Conservation (phyloP, 2,888 invertebrate species). For the Meteorus cinctellus region DNA sequence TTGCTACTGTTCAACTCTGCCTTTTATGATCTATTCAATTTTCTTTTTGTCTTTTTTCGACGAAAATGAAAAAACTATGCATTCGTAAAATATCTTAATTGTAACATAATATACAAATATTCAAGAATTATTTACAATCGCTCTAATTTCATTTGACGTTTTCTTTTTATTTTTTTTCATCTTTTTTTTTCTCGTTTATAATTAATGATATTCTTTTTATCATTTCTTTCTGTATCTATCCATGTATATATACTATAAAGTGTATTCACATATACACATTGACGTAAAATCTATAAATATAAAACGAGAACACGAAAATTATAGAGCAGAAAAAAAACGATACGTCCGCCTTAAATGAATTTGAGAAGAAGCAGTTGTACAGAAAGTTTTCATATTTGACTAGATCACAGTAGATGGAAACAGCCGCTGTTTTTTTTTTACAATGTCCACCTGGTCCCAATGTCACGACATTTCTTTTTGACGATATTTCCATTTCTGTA, state of each 20-base stretch:
- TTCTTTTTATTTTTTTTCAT: conserved; percentile 14
- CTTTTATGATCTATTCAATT: neutral
- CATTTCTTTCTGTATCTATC: neutral
- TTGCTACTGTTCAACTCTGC: neutral
- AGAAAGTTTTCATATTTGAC: conserved; percentile 61
- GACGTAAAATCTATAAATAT: conserved; percentile 1
- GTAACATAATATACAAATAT: conserved; percentile 54
- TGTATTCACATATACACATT: neutral
- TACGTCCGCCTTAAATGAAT: conserved; percentile 41
- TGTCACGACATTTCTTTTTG: conserved; percentile 40
- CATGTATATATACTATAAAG: neutral
- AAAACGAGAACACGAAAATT: conserved; percentile 17
- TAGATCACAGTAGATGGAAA: conserved; percentile 68
- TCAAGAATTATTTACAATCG: conserved; percentile 47
- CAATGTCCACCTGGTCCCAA: conserved; percentile 44
- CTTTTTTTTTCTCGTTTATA: no score
- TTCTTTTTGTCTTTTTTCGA: conserved; percentile 38
- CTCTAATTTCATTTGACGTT: conserved; percentile 19
- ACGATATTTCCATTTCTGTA: conserved; percentile 57
- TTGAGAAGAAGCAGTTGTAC: conserved; percentile 47
- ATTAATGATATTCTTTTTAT: no score
- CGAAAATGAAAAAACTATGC: conserved; percentile 28
- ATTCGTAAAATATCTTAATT: conserved; percentile 50
- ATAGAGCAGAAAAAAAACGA: conserved; percentile 37
- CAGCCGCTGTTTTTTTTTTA: conserved; percentile 57